A percentile compares a stretch with the other conserved stretches of the same genome.
Conservation (phyloP, 2,888 invertebrate species). For the Limnephilus marmoratus region DNA sequence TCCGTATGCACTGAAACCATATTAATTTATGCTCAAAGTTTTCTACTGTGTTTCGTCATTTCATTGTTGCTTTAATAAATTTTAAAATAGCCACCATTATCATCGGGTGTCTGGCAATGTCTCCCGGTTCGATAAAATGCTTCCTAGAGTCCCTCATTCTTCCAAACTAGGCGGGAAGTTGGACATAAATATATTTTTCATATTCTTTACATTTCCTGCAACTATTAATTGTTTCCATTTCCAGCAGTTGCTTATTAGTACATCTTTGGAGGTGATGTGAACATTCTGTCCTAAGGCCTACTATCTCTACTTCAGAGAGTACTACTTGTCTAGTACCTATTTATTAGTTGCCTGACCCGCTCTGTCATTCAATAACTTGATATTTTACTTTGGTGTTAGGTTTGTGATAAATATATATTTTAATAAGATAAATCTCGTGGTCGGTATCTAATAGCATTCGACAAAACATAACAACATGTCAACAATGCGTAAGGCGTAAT, state of each 20-base stretch:
- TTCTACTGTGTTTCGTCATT: background rate
- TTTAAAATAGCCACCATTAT: background rate
- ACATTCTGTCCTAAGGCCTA: background rate
- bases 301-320: background rate
- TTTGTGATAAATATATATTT: no score
- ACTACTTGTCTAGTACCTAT: no score
- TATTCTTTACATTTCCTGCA: background rate
- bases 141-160: background rate
- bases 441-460: background rate
- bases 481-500: no score
- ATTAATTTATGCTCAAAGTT: background rate
- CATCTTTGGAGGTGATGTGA: background rate
- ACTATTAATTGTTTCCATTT: background rate
- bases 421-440: no score
- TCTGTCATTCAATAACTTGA: no score
- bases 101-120: background rate
- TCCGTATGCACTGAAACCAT: background rate
- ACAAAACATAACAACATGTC: no score
- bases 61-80: background rate
- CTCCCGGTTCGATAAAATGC: background rate
- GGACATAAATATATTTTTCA: background rate
- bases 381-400: no score
- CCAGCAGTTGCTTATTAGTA: background rate
- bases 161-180: background rate
- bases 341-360: no score